phyloP scores from a whole-genome alignment of 2,113 vertebrate species.

The Acanthochromis polyacanthus region DNA sequence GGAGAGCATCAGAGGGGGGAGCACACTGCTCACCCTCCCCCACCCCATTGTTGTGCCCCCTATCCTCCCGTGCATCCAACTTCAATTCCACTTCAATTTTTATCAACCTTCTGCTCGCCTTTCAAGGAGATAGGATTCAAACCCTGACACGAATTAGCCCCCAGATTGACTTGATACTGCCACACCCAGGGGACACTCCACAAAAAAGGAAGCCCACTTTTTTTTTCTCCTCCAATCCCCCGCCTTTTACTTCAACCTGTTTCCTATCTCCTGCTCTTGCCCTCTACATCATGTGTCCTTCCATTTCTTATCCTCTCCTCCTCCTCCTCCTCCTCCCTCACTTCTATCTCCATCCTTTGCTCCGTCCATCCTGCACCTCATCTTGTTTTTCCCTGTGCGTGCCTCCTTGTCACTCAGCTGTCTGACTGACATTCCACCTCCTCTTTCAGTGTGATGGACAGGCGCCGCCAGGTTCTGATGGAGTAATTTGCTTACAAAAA shows the following conservation, averaged over 20 bases:
- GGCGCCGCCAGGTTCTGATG: conserved; percentile 85
- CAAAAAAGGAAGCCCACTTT: conserved; percentile 74
- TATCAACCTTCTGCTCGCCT: conserved; percentile 94
- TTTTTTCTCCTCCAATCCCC: neutral
- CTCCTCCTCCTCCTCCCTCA: conserved; percentile 49
- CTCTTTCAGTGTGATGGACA: conserved; percentile 81
- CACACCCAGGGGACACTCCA: conserved; percentile 89
- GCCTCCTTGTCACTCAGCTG: conserved; percentile 88
- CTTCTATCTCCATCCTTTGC: conserved; percentile 37
- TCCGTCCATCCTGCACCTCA: conserved; percentile 58
- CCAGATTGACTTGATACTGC: conserved; percentile 94
- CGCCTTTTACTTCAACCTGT: conserved; percentile 54
- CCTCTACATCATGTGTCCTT: conserved; percentile 64
- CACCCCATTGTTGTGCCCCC: conserved; percentile 82
- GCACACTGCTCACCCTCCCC: conserved; percentile 41
- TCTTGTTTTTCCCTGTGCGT: conserved; percentile 73
- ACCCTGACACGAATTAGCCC: conserved; percentile 95
- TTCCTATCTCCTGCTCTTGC: conserved; percentile 61
- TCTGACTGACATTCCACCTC: conserved; percentile 82
- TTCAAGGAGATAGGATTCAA: conserved; percentile 95
- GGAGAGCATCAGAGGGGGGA: conserved; percentile 70
- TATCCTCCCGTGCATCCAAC: conserved; percentile 93
- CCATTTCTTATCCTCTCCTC: conserved; percentile 58
- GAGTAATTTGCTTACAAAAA: conserved; percentile 89
- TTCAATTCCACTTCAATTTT: conserved; percentile 99